Conservation (phyloP, 64 coral and sea anemone genomes). For the Porites lutea region DNA sequence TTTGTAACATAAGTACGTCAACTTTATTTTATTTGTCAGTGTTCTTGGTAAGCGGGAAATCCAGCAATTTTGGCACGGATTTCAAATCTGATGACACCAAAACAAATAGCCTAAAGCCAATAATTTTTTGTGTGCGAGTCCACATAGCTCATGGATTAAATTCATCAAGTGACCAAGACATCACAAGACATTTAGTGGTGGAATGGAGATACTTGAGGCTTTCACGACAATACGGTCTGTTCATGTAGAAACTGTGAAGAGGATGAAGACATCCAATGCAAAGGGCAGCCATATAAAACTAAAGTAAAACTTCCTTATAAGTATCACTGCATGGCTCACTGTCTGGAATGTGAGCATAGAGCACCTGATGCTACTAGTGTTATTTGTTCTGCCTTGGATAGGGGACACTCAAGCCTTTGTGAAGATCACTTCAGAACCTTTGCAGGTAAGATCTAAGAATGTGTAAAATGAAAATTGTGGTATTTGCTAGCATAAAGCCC, state of each 20-base stretch:
- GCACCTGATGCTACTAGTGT: background rate
- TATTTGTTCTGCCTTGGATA: background rate
- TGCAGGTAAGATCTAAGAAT: background rate
- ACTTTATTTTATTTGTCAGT: too few species aligned
- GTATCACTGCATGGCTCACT: background rate
- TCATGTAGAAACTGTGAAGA: conserved; percentile 2
- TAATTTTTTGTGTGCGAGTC: too few species aligned
- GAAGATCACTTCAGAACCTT: background rate
- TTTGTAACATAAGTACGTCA: too few species aligned
- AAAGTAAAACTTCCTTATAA: background rate
- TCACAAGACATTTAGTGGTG: background rate
- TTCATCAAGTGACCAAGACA: too few species aligned
- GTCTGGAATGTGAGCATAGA: conserved; percentile 20
- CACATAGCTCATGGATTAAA: too few species aligned
- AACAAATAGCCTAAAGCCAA: too few species aligned
- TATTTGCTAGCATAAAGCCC: too few species aligned
- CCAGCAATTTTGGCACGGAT: too few species aligned
- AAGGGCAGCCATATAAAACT: background rate
- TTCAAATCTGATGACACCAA: too few species aligned
- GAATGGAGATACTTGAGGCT: background rate
- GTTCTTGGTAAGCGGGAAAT: too few species aligned
- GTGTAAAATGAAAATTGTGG: too few species aligned
- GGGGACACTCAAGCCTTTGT: background rate
- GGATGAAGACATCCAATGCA: background rate
- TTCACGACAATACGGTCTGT: background rate